Base-by-base conservation (phyloP, 1,140 invertebrate species). In the Caerostris darwini region DNA sequence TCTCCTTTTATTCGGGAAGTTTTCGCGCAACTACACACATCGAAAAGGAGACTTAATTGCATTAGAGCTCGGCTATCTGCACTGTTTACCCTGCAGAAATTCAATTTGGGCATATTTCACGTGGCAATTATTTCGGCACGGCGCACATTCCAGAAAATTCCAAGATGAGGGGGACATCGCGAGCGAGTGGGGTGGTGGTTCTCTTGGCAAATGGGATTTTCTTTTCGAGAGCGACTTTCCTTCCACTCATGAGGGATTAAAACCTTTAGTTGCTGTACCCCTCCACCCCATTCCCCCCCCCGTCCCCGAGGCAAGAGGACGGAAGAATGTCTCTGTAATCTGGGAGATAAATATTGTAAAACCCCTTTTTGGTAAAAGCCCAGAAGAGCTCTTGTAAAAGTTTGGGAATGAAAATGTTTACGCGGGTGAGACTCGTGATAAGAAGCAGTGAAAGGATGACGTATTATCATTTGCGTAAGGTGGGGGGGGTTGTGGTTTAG, bases 251-350 rank as follows among this genome's bases (percentile, higher is more conserved):
- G 69, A 77, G 69, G 69, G 69, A 77, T 77, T 77, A 53, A 77
- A 77, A 77, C 69, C 34, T 77, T 77, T 77, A 34, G 69, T 19
- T 34, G 69, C 69, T 12, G 8, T 34, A 3, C 67, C n/a, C 67
- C 12, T 7, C n/a, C 67, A n/a, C 19, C 34, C 0, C n/a, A n/a
- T n/a, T n/a, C n/a, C n/a, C n/a, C 34, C 34, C 59, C 7, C 0
- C 59, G 12, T 61, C 59, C 59, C 17, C 10, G 17, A 61, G 59
- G 10, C 12, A 61, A 14, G 10, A 34, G 69, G 7, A 5, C 19
- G 69, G n/a, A 77, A 77, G 69, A 77, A 77, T 77, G 69, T 77
- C 69, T 7, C 69, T 77, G 69, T 77, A 77, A 77, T 77, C 69
- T 77, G 34, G 34, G 8, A 50, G 69, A 77, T 77, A 77, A 77